A percentile compares a stretch with the other conserved stretches of the same genome.
Conservation (phyloP, 2,113 vertebrate species). For the Podarcis muralis region DNA sequence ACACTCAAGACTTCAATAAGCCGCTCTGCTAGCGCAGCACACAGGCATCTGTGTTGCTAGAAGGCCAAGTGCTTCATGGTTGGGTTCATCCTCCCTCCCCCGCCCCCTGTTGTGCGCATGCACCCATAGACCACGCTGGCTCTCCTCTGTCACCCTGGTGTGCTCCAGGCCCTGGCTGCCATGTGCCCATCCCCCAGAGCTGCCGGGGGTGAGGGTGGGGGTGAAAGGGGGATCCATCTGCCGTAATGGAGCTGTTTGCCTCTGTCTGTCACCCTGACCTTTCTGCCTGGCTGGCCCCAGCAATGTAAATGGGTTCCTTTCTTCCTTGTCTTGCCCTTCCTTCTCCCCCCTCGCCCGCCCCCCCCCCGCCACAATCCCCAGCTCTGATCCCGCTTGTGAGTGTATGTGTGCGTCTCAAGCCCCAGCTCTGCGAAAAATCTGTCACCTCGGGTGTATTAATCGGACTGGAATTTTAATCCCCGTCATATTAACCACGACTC, state of each 20-base stretch:
- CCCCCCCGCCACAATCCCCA: constrained; percentile 41
- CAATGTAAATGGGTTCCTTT: constrained; percentile 56
- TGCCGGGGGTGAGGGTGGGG: not conserved
- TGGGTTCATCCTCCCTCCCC: too few species aligned
- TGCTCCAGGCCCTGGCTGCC: not conserved
- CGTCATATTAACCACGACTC: constrained; percentile 71
- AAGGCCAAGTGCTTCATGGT: not conserved
- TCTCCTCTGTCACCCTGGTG: not conserved
- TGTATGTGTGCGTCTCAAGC: not conserved
- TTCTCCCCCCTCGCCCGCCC: not conserved
- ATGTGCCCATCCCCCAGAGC: not conserved
- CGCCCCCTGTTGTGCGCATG: not conserved
- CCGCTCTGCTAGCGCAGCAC: too few species aligned
- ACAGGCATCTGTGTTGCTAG: not conserved
- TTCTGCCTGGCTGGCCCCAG: constrained; percentile 20
- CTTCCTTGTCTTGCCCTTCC: constrained; percentile 75
- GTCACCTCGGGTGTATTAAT: constrained; percentile 85
- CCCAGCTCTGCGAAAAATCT: constrained; percentile 78
- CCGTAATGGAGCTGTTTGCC: constrained; percentile 36
- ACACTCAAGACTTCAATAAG: not conserved
- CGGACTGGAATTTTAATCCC: constrained; percentile 86
- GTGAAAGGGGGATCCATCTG: not conserved
- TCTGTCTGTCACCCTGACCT: constrained; percentile 15
- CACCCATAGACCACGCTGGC: too few species aligned
- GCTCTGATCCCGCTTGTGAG: not conserved